Base-by-base conservation (phyloP, 2,797 vertebrate genomes). In the Zalophus californianus region DNA sequence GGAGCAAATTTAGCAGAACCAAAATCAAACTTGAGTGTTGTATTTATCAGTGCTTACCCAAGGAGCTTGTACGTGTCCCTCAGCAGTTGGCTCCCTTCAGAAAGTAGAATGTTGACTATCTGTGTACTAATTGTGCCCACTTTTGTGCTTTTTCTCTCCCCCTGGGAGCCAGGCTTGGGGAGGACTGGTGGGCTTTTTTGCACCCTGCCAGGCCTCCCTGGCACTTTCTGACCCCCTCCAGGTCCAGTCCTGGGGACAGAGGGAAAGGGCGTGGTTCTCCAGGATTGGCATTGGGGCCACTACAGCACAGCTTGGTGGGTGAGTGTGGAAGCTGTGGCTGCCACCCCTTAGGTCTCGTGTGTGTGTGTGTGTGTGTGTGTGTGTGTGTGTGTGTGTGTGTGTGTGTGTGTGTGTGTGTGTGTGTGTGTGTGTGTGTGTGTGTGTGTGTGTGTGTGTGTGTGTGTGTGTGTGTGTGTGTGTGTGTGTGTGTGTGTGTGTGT, bases 11-110 rank as follows among this genome's bases (percentile, higher is more conserved):
- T 92, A 44, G 48, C 35, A 64, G 75, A 94, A 52, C 54, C 38
- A 8, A 82, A 93, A 86, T 96, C 23, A 70, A 83, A 84, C 38
- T 66, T 68, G 32, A 96, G 41, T 29, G 9, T 86, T 91, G 3
- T 14, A 41, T 88, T 94, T 93, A 44, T 64, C 38, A 56, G 27
- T 66, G 29, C 23, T 86, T n/a, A 90, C 38, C 66, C 18, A 3
- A 86, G n/a, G 25, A 77, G 35, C 32, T 78, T 13, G 1, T 62
- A 4, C 16, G 1, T 88, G 60, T 80, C 66, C 10, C 3, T 35
- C 21, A 38, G 70, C 32, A 72, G 0, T 52, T 90, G 60, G 56
- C 38, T 90, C 15, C 66, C 92, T 97, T 48, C 62, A 77, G 68
- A 91, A 68, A 84, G 25, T 60, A 29, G 25, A 72, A 50, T 82